Base-by-base conservation (phyloP, 53 echinoderm and acorn worm genomes). In the Hippasteria phrygiana region DNA sequence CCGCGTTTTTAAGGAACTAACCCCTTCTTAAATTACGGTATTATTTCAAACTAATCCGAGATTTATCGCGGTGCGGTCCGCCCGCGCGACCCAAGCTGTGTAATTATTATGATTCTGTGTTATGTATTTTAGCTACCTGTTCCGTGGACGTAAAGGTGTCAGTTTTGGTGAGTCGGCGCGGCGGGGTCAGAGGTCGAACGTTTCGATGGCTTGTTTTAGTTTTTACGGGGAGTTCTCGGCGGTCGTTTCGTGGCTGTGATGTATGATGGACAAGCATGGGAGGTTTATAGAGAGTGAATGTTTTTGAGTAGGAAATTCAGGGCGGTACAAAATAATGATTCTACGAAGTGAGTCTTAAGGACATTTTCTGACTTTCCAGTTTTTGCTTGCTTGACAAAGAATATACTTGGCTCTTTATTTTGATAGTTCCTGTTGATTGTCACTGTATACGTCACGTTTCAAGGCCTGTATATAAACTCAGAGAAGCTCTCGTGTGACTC, bases 31-130 rank as follows among this genome's bases (percentile, higher is more conserved):
- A 75, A 75, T 75, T 28, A 50, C 75, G 20, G 48, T 75, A 51
- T 75, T 75, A 75, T 75, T 75, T 29, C 33, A 75, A 75, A 75
- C 75, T 51, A 75, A 29, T 75, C 75, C 48, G 28, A 29, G 53
- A 75, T 75, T 75, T 75, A 75, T 51, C 13, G 53, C 14, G 50
- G 53, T 13, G 28, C 28, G 75, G 50, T 10, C 53, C 50, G 75
- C 75, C 35, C 34, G 53, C 32, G 2, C 75, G 53, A 48, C 75
- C 75, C 53, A 12, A 13, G 53, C 75, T 38, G 38, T 63, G 80
- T 62, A 80, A 80, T 37, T 4, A 43, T 73, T 18, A 71, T 40
- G 18, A 73, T 73, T 73, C 73, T 17, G 16, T 18, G 0, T 82
- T 45, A 17, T 43, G 1, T 17, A 32, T n/a, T 59, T 59, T 37